Conservation (phyloP, 2,113 vertebrate species). For the Numida meleagris region DNA sequence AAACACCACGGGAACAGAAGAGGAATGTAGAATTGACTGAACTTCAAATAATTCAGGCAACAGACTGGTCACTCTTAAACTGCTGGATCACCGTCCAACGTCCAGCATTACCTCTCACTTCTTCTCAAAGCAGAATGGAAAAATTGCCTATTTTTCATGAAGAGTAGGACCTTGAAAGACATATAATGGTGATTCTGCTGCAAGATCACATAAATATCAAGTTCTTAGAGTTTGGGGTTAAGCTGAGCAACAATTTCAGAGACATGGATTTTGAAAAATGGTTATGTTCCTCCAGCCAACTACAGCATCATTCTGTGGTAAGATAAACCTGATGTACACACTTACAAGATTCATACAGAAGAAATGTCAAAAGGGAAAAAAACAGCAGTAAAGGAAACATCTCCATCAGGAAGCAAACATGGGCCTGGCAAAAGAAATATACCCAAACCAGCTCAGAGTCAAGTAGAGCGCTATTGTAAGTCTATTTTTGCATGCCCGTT, state of each 20-base stretch:
- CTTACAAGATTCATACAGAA: conserved; percentile 9
- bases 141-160: conserved; percentile 24
- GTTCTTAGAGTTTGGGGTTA: background rate
- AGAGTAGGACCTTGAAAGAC: background rate
- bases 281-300: background rate
- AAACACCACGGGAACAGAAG: background rate
- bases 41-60: background rate
- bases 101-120: background rate
- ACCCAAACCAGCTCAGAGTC: conserved; percentile 29
- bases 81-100: conserved; percentile 22
- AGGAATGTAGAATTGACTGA: background rate
- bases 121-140: background rate
- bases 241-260: conserved; percentile 29
- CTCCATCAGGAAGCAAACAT: conserved; percentile 22
- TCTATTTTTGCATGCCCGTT: conserved; percentile 62
- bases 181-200: background rate
- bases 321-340: background rate
- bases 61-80: background rate
- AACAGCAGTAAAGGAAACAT: background rate
- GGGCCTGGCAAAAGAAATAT: conserved; percentile 1
- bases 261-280: conserved; percentile 33
- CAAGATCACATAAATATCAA: conserved; percentile 21
- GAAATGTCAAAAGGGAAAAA: background rate
- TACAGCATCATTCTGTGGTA: background rate
- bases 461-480: conserved; percentile 40